Evolutionary conservation across 1,140 invertebrate species (phyloP), one percentile per base, ranked within the genome.

Genomic region (Ericerus pela): DNA sequence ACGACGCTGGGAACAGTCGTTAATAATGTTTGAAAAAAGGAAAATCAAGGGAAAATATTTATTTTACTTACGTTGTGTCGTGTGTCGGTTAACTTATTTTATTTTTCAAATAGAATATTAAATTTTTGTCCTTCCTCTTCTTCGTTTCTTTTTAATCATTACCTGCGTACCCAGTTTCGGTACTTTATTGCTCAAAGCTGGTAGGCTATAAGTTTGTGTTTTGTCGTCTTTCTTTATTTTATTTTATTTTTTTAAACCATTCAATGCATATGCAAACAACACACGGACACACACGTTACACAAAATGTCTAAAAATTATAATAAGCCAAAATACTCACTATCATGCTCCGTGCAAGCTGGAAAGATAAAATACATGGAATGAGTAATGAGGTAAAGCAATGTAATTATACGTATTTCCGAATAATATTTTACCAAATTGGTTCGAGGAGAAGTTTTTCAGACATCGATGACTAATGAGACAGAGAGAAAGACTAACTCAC

Each of bases 301-400:
- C 41, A 47, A 47, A n/a, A n/a, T n/a, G n/a, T 47, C 12, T 47
- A 47, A 10, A 33, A 8, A 47, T 47, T 4, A 47, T 47, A 47
- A 22, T 47, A 47, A 47, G 41, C 41, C 41, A 47, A 47, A 33
- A 47, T 47, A 47, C 41, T 47, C 41, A 47, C 41, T 47, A 47
- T 47, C 41, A 47, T 47, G 41, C 41, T 47, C 41, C 41, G 22
- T 47, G 41, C 41, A 47, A 47, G 41, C 41, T 47, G 41, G 41
- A 47, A 47, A 47, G 41, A 47, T 47, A 47, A 47, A 47, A 47
- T 47, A 47, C 41, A 47, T 24, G 26, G 41, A 47, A 47, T 47
- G 41, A 47, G 41, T 47, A 8, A 47, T 47, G 41, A 47, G 36
- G 14, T 47, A 47, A 47, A 47, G 41, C 41, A n/a, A n/a, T n/a